phyloP scores from a whole-genome alignment of 2,797 vertebrate genomes.

The Gallinago nigripennis region DNA sequence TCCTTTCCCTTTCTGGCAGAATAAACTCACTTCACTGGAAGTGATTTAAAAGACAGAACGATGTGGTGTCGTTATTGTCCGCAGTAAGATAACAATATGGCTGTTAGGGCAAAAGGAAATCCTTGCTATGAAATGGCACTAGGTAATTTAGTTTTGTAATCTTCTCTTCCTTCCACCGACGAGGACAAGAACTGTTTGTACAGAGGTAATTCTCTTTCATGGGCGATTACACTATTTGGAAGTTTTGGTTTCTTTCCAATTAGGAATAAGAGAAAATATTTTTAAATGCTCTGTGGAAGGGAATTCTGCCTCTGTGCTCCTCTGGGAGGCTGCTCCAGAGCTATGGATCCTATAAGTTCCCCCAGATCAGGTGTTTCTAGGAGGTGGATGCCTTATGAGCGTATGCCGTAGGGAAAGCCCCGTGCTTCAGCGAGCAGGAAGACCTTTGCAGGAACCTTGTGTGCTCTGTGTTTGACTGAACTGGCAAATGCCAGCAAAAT shows the following conservation, averaged over 20 bases:
- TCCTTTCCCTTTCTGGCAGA: neutral
- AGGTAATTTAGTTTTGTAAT: neutral
- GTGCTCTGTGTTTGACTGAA: neutral
- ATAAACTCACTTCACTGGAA: neutral
- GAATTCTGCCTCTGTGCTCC: neutral
- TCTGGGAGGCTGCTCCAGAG: neutral
- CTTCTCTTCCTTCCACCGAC: neutral
- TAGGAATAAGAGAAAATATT: neutral
- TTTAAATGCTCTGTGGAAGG: neutral
- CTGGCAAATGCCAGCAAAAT: neutral
- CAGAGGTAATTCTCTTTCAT: neutral
- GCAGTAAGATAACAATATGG: neutral
- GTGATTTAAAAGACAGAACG: neutral
- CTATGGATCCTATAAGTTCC: neutral
- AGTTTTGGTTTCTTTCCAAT: neutral
- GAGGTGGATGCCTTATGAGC: neutral
- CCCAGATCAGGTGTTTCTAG: neutral
- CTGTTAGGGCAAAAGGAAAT: neutral
- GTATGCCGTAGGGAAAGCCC: neutral
- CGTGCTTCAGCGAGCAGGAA: accelerated
- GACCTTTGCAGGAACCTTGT: neutral
- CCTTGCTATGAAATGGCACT: neutral
- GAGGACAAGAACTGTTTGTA: neutral
- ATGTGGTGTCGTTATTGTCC: neutral
- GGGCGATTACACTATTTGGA: neutral